Base-by-base conservation (phyloP, 1,140 invertebrate species). In the Drosophila varians region DNA sequence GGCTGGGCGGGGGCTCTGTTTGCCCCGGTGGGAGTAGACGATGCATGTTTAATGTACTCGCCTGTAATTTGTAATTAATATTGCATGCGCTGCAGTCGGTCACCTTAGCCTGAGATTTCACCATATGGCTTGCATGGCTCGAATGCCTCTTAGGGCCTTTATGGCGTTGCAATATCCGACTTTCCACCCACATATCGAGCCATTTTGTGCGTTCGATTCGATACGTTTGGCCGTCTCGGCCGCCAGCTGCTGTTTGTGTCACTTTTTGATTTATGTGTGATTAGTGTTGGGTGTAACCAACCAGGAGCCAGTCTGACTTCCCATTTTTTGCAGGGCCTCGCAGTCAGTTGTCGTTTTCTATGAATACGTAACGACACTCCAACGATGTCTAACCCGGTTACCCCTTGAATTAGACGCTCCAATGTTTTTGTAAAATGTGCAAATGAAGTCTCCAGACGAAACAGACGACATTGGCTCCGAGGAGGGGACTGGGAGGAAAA, bases 321-420 rank as follows among this genome's bases (percentile, higher is more conserved):
- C 77, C 80, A 80, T 86, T 77, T 82, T 65, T 77, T 71, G 65
- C 73, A 87, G 77, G 4, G 65, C 74, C 69, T 74, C 74, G 71
- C 74, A 82, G 82, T 82, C 82, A 77, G 82, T 87, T 87, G 82
- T 87, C 83, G 64, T 87, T 82, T 88, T 66, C 61, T 82, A 87
- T 87, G 82, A 82, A 87, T 87, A 87, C 83, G 87, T 84, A 86
- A 86, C 45, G 26, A 74, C 62, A 49, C 55, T 58, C 45, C 8
- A 31, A 45, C 26, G 38, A 47, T 66, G 65, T 42, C 57, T 16
- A 42, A 16, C 38, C 42, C 34, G 61, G 43, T 62, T 28, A 53
- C 54, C 64, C 74, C 53, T 77, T 62, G 69, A 74, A 74, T 87
- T 74, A 87, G 69, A 82, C 82, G 74, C 70, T 72, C 69, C 82